Conservation (phyloP, 1,140 invertebrate genomes). For the Stenopsyche tienmushanensis region DNA sequence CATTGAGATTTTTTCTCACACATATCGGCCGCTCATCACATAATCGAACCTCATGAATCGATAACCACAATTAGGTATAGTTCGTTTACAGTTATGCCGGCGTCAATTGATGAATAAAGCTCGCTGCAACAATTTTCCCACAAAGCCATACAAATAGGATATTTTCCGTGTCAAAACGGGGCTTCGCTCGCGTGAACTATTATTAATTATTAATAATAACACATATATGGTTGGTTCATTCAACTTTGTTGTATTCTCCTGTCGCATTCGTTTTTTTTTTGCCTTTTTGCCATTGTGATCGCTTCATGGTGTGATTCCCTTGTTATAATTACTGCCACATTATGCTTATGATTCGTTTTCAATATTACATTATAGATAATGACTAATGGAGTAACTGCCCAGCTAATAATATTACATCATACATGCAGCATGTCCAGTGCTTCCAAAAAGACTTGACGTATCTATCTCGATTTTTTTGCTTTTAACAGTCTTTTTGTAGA, state of each 20-base stretch:
- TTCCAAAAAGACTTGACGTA: too few relatives aligned
- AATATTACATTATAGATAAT: too few relatives aligned
- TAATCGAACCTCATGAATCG: conserved; percentile 32
- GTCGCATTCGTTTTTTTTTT: not conserved
- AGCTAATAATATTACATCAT: too few relatives aligned
- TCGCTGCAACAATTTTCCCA: conserved; percentile 24
- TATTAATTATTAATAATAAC: conserved; percentile 29
- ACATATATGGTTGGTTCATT: not conserved
- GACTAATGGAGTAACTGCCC: too few relatives aligned
- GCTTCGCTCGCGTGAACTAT: conserved; percentile 27
- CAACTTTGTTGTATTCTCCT: not conserved
- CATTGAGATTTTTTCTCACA: conserved; percentile 25
- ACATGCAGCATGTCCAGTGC: too few relatives aligned
- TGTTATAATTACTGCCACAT: too few relatives aligned
- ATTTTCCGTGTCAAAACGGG: conserved; percentile 17
- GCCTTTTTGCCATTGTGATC: not conserved
- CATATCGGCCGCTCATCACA: conserved; percentile 33
- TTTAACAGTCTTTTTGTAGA: too few relatives aligned
- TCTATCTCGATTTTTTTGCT: too few relatives aligned
- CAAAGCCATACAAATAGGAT: conserved; percentile 18
- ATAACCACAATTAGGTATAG: conserved; percentile 34
- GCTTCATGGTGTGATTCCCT: not conserved
- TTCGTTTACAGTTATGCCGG: conserved; percentile 26
- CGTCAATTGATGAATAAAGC: conserved; percentile 4
- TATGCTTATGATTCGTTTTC: too few relatives aligned